Base-by-base conservation (phyloP, 2,113 vertebrate genomes). In the Pluvianellus socialis region DNA sequence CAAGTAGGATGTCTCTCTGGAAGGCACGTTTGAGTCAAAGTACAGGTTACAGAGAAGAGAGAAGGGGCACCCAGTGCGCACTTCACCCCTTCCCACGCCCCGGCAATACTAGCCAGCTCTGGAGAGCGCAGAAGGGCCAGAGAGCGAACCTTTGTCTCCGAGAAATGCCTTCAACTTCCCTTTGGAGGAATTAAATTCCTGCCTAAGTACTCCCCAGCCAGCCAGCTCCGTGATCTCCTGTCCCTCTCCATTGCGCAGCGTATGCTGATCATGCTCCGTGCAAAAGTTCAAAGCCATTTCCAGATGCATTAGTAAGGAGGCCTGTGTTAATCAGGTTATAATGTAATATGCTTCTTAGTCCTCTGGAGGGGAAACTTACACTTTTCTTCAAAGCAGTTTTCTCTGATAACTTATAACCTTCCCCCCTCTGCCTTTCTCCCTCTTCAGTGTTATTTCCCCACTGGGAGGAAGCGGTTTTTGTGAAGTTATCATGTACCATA, bases 201-300 rank as follows among this genome's bases (percentile, higher is more conserved):
- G 59, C 17, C 44, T 13, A 23, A 71, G 79, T 5, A 6, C 50
- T 82, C 62, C 63, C 85, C 52, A 33, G 67, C 49, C 61, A 82
- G 61, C 14, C 75, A 49, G 38, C 55, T 12, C 72, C 7, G 8
- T n/a, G 76, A 33, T 52, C 67, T 66, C 47, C 67, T 21, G 53
- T 35, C 63, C 80, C 55, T 24, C 62, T 70, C 30, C 44, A 6
- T 1, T 7, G 58, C 70, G 12, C 62, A 68, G 84, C 4, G 14
- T 85, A 94, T 97, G 97, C 97, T 81, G 95, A 96, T 97, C 93
- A 73, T 95, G 96, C 95, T 96, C 90, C 79, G 44, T 76, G 82
- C 83, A 82, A 81, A 86, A 98, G 98, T 98, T 98, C 98, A 98
- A 98, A 98, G 98, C 92, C 90, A 28, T 94, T 96, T 96, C 94